A percentile compares a stretch with the other conserved stretches of the same genome.
Conservation (phyloP, 2,888 invertebrate species). For the Lycophotia porphyrea region DNA sequence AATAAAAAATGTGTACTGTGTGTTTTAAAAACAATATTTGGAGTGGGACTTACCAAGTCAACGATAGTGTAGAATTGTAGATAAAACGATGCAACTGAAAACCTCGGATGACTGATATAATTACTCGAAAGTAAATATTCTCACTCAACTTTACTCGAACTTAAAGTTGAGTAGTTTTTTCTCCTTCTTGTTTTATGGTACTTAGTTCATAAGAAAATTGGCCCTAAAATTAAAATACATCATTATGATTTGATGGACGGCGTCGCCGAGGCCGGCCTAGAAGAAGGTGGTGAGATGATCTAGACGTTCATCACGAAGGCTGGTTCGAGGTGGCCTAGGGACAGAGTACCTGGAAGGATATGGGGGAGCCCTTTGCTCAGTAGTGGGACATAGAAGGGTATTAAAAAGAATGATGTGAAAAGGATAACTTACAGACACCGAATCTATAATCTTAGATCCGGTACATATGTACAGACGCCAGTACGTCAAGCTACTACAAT, state of each 20-base stretch:
- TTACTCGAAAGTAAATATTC: neutral
- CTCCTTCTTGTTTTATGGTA: neutral
- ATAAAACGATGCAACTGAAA: neutral
- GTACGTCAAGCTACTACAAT: too few relatives aligned
- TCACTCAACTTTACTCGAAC: neutral
- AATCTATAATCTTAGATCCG: neutral
- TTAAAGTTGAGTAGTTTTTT: neutral
- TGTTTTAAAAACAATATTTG: neutral
- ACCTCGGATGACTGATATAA: neutral
- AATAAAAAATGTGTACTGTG: conserved; percentile 23
- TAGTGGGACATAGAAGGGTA: too few relatives aligned
- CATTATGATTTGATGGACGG: too few relatives aligned
- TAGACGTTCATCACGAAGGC: too few relatives aligned
- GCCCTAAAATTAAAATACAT: too few relatives aligned
- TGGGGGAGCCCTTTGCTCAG: too few relatives aligned
- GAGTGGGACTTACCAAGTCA: neutral
- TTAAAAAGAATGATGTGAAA: too few relatives aligned
- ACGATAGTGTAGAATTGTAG: neutral
- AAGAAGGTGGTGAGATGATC: too few relatives aligned
- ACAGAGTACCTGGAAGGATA: too few relatives aligned
- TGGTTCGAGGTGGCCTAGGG: too few relatives aligned
- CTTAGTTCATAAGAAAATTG: neutral
- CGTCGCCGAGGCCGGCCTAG: too few relatives aligned
- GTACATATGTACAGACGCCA: too few relatives aligned
- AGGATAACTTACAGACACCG: neutral